Conservation (phyloP, 2,888 invertebrate species). For the Bhutanitis thaidina region DNA sequence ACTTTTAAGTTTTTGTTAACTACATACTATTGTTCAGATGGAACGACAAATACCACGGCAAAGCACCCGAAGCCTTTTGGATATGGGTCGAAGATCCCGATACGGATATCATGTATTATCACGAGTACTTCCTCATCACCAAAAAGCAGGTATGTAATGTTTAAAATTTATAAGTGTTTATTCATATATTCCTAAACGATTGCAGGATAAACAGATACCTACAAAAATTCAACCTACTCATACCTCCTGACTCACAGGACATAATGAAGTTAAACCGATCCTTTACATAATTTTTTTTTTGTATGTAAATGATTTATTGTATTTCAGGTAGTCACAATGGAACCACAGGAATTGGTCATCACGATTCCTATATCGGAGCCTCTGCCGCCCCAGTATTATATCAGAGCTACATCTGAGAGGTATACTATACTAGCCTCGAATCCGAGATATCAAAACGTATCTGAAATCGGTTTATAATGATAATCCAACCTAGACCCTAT, state of each 20-base stretch:
- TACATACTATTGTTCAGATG: slow-evolving; percentile 73
- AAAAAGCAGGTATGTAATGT: slow-evolving; percentile 84
- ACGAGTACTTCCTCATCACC: slow-evolving; percentile 92
- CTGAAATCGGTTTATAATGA: too few relatives aligned
- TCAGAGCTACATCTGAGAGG: slow-evolving; percentile 92
- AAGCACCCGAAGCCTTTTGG: slow-evolving; percentile 95
- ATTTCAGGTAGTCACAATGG: slow-evolving; percentile 83
- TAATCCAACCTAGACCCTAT: too few relatives aligned
- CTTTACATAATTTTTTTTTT: too few relatives aligned
- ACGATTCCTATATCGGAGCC: slow-evolving; percentile 97
- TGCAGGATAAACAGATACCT: too few relatives aligned
- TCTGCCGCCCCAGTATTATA: slow-evolving; percentile 94
- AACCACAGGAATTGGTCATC: slow-evolving; percentile 92
- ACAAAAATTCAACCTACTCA: too few relatives aligned
- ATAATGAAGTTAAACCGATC: too few relatives aligned
- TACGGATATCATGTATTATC: slow-evolving; percentile 96
- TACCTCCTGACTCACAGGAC: too few relatives aligned
- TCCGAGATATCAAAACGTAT: too few relatives aligned
- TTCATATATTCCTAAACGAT: neutral
- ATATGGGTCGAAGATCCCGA: slow-evolving; percentile 99
- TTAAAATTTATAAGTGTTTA: too few relatives aligned
- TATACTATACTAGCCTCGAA: too few relatives aligned
- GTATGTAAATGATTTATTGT: neutral
- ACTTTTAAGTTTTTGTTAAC: too few relatives aligned
- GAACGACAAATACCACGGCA: slow-evolving; percentile 95